phyloP scores from a whole-genome alignment of 2,888 invertebrate species.

The Reticulitermes lucifugus region DNA sequence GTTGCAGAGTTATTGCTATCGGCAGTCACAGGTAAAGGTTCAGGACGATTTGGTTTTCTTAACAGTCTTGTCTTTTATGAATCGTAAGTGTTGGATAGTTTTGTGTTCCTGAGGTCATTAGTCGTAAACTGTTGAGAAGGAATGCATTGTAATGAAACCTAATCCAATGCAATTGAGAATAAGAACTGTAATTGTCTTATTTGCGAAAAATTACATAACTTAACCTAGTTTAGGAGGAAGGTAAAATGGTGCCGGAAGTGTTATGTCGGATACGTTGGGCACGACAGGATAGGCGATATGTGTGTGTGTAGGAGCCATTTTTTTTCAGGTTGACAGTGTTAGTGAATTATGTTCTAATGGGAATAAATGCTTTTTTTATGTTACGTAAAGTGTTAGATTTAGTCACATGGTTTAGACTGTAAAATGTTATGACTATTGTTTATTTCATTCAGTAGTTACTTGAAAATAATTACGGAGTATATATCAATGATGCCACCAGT shows the following conservation, averaged over 20 bases:
- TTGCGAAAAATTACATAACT: too few species aligned
- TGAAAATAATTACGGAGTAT: background rate
- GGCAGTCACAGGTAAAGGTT: constrained; percentile 18
- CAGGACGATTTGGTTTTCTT: background rate
- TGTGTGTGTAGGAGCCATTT: too few species aligned
- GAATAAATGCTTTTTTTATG: background rate
- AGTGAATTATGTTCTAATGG: too few species aligned
- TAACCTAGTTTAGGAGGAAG: too few species aligned
- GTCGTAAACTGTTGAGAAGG: background rate
- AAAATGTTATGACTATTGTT: background rate
- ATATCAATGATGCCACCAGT: background rate
- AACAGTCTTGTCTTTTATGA: background rate
- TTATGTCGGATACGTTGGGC: too few species aligned
- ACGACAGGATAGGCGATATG: too few species aligned
- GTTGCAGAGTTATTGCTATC: background rate
- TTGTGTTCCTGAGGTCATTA: too few species aligned
- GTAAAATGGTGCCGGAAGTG: too few species aligned
- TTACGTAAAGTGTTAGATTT: background rate
- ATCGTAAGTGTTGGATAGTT: background rate
- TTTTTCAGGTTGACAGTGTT: too few species aligned
- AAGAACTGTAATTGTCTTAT: background rate
- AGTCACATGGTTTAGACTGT: background rate
- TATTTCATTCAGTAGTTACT: background rate
- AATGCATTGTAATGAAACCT: background rate
- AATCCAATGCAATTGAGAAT: background rate